A percentile compares a stretch with the other conserved stretches of the same genome.
phyloP scores from a whole-genome alignment of 2,113 vertebrate genomes.

The Malaclemys terrapin region DNA sequence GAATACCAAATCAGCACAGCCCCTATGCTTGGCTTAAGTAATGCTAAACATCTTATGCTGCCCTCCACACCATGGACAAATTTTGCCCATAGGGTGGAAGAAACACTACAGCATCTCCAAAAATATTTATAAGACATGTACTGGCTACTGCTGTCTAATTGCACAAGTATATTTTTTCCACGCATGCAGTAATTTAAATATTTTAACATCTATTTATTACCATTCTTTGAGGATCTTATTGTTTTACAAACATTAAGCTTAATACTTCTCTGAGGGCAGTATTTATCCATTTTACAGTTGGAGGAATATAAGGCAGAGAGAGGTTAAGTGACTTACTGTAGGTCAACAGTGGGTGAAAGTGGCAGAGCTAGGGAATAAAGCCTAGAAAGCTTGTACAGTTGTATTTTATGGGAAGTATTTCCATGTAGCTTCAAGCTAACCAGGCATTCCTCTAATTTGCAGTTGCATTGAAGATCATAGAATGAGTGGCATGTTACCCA shows the following conservation, averaged over 20 bases:
- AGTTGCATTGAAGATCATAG: not conserved
- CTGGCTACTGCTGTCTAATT: not conserved
- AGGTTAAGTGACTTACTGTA: not conserved
- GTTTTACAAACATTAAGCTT: not conserved
- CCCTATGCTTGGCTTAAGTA: not conserved
- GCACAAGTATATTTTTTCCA: not conserved
- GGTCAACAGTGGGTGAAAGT: not conserved
- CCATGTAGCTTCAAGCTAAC: not conserved
- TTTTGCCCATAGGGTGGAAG: not conserved
- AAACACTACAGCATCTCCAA: not conserved
- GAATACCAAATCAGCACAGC: not conserved
- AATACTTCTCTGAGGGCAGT: not conserved
- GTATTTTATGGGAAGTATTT: not conserved
- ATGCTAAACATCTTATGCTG: not conserved
- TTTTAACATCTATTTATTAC: not conserved
- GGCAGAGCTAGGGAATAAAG: not conserved
- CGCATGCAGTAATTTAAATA: no score
- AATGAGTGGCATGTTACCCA: not conserved
- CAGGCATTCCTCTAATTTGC: not conserved
- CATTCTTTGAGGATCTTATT: not conserved
- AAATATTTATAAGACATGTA: not conserved
- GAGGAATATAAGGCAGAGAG: not conserved
- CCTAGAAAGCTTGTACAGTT: not conserved
- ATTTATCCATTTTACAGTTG: not conserved
- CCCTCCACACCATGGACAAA: not conserved